phyloP scores from a whole-genome alignment of 1,140 invertebrate species.

The Cyclargus thomasi region DNA sequence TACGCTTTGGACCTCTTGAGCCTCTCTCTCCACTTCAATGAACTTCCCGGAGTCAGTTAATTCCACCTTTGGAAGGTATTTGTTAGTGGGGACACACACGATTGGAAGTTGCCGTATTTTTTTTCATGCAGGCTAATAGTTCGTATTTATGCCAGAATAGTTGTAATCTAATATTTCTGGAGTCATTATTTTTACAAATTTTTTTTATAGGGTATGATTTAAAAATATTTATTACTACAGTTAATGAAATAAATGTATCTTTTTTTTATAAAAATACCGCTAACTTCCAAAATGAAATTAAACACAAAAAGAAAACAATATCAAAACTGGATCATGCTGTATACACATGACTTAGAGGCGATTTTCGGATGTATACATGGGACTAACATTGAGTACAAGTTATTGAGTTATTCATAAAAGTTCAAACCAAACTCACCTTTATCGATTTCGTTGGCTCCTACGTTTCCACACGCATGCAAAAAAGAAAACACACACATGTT shows the following conservation, averaged over 20 bases:
- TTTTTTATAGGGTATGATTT: too few species aligned
- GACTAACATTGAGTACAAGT: slow-evolving; percentile 4
- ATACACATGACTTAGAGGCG: not conserved
- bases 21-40: slow-evolving; percentile 68
- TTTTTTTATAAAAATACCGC: slow-evolving; percentile 28
- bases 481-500: slow-evolving; percentile 39
- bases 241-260: too few species aligned
- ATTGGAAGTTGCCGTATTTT: slow-evolving; percentile 24
- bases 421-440: slow-evolving; percentile 52
- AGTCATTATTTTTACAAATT: too few species aligned
- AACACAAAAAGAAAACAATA: slow-evolving; percentile 14
- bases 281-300: slow-evolving; percentile 21
- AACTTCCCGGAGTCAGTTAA: slow-evolving; percentile 73
- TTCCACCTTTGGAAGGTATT: slow-evolving; percentile 57
- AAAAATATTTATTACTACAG: too few species aligned
- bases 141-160: not conserved
- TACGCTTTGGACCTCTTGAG: slow-evolving; percentile 33
- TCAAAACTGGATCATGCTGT: slow-evolving; percentile 7
- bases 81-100: slow-evolving; percentile 21
- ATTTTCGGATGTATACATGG: slow-evolving; percentile 16
- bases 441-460: slow-evolving; percentile 68
- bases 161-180: too few species aligned
- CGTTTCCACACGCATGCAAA: slow-evolving; percentile 42
- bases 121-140: not conserved
- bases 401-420: slow-evolving; percentile 12